Percentiles rank a stretch among this genome's conserved stretches.
phyloP scores from a whole-genome alignment of 2,797 vertebrate genomes.

The Onychomys leucogaster region DNA sequence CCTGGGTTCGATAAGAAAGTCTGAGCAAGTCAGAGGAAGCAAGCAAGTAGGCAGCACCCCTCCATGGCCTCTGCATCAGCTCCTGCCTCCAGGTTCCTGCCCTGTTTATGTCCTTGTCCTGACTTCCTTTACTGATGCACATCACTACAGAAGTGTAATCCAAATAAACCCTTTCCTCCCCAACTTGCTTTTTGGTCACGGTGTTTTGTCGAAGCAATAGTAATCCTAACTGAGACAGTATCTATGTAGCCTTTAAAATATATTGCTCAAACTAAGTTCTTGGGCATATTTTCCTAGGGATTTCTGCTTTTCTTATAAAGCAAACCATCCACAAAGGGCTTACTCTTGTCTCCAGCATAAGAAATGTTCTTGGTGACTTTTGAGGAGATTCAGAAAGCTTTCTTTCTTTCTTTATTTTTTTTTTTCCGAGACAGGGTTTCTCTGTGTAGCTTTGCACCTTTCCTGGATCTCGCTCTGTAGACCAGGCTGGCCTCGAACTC shows the following conservation, averaged over 20 bases:
- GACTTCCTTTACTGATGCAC: neutral
- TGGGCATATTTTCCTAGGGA: slow-evolving; percentile 41
- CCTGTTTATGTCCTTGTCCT: neutral
- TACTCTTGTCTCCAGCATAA: slow-evolving; percentile 33
- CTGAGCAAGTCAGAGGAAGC: neutral
- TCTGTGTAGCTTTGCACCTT: no score
- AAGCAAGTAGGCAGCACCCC: neutral
- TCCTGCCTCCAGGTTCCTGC: neutral
- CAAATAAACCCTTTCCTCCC: neutral
- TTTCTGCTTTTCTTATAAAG: slow-evolving; percentile 35
- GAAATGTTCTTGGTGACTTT: slow-evolving; percentile 60
- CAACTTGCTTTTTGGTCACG: neutral
- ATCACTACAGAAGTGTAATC: neutral
- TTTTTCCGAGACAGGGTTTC: no score
- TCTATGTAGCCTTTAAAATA: neutral
- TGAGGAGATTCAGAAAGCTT: slow-evolving; percentile 56
- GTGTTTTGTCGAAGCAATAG: neutral
- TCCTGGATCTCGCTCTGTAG: no score
- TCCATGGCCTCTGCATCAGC: neutral
- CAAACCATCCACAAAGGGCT: slow-evolving; percentile 21
- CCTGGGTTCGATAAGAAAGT: neutral
- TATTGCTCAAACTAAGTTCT: slow-evolving; percentile 40
- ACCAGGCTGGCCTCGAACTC: no score
- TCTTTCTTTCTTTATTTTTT: slow-evolving; percentile 39
- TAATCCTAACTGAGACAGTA: neutral